Percentiles rank a stretch among this genome's conserved stretches.
These are phyloP conservation scores for Lanius collurio DNA, from an alignment of 2,113 vertebrate genomes.

Conservation along the genomic window DNA sequence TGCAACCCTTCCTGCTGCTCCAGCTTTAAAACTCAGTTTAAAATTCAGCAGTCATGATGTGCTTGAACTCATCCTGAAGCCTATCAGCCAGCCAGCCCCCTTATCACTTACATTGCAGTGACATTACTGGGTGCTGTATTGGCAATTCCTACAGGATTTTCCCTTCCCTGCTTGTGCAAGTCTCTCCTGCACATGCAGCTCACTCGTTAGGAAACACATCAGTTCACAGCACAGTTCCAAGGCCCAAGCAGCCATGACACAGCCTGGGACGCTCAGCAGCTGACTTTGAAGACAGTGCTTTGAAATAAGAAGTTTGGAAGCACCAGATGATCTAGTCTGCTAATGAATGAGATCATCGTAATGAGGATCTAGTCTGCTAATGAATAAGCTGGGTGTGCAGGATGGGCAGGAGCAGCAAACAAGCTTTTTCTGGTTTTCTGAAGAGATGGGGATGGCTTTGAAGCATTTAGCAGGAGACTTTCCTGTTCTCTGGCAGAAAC, in stretches of 20 bases:
- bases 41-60: neutral
- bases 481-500: neutral
- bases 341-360: conserved; percentile 38
- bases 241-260: neutral
- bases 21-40: neutral
- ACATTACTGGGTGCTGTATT: neutral
- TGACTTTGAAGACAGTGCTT: neutral
- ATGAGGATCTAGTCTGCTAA: conserved; percentile 14
- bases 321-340: conserved; percentile 25
- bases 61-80: neutral
- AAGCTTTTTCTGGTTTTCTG: neutral
- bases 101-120: neutral
- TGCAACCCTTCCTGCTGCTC: neutral
- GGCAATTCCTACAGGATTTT: neutral
- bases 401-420: neutral
- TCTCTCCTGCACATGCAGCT: neutral
- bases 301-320: conserved; percentile 13
- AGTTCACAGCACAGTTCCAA: neutral
- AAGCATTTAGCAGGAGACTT: neutral
- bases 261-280: neutral
- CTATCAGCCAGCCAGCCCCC: neutral
- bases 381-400: neutral
- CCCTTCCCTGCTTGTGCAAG: neutral
- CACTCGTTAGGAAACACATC: accelerated
- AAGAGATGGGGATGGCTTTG: neutral